phyloP scores from a whole-genome alignment of 30 jellyfish, hydroid and myxozoan species.

The Turritopsis rubra region DNA sequence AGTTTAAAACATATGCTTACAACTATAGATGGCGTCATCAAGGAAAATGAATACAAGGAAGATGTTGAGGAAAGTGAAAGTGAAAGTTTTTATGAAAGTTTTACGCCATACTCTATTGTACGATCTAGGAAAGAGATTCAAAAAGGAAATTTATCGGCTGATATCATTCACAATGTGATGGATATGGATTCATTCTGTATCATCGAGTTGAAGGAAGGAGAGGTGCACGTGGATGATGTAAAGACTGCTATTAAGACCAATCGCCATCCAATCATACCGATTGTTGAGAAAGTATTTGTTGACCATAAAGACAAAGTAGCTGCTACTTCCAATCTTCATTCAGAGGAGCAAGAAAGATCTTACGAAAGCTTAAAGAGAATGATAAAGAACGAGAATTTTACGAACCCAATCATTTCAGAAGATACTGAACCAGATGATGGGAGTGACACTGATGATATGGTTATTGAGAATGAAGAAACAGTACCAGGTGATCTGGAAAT shows the following conservation, averaged over 20 bases:
- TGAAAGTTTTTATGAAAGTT: background rate
- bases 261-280: background rate
- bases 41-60: background rate
- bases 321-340: no score
- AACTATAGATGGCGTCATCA: background rate
- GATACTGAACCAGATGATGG: background rate
- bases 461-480: background rate
- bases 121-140: background rate
- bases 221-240: background rate
- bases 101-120: slow-evolving; percentile 6
- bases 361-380: background rate
- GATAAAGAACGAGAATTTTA: background rate
- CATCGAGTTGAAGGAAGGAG: background rate
- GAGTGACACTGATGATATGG: background rate
- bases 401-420: background rate
- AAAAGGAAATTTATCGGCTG: background rate
- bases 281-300: background rate
- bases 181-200: background rate
- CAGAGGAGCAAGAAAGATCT: background rate
- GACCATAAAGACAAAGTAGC: background rate
- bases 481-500: no score
- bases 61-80: background rate
- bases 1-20: background rate
- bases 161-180: background rate
- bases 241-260: background rate